Conservation (phyloP, 2,113 vertebrate species). For the Barbus barbus region DNA sequence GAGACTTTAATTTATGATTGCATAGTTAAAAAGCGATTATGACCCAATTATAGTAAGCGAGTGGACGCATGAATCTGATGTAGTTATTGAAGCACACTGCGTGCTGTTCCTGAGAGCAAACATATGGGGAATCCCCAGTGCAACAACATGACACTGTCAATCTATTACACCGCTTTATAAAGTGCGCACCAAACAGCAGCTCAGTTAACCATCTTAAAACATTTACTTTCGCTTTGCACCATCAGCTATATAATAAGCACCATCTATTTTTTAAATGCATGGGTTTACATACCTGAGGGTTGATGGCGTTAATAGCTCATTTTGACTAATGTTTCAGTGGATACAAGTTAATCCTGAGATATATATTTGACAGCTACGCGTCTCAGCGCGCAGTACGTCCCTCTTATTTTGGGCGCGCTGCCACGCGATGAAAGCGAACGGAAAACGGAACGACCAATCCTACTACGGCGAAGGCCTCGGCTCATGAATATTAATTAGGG, state of each 20-base stretch:
- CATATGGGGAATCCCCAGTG: constrained; percentile 50
- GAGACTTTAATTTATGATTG: too few relatives aligned
- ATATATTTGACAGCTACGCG: background rate
- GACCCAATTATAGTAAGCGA: too few relatives aligned
- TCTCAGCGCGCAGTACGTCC: background rate
- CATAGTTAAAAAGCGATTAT: too few relatives aligned
- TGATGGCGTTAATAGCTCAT: background rate
- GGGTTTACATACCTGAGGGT: constrained; percentile 33
- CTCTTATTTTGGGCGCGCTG: background rate
- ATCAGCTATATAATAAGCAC: too few relatives aligned
- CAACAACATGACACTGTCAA: background rate
- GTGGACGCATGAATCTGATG: too few relatives aligned
- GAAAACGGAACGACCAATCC: background rate
- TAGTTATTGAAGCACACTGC: background rate
- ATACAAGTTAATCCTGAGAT: background rate
- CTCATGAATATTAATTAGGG: background rate
- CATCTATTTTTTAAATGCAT: too few relatives aligned
- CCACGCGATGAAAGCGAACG: constrained; percentile 3
- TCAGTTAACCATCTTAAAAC: background rate
- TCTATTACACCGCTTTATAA: background rate
- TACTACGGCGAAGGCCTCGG: background rate
- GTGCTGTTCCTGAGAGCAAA: background rate
- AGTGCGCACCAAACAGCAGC: too few relatives aligned
- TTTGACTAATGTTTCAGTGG: background rate
- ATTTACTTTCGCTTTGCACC: constrained; percentile 36